Base-by-base conservation (phyloP, 2,113 vertebrate genomes). In the Noturus placidus region DNA sequence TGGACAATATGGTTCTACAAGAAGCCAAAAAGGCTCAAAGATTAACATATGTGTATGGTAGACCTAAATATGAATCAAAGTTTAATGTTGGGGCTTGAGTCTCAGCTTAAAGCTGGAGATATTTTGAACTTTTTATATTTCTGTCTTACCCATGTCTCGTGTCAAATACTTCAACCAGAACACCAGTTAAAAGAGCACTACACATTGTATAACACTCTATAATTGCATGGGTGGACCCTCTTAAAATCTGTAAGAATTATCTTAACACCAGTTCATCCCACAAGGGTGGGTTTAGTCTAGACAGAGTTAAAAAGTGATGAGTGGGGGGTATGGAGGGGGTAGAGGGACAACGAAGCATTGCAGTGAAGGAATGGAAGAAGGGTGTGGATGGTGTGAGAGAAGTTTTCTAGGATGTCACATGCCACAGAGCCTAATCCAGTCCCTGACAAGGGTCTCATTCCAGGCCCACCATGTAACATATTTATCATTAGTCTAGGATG, bases 371-470 rank as follows among this genome's bases (percentile, higher is more conserved):
- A 89, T 19, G 30, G 42, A 77, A 56, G 78, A 25, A 74, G 42
- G 79, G 46, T 52, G 70, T 52, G 78, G 15, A 14, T 52, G 56
- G 80, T 77, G 79, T 1, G 38, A 70, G 52, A 14, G 38, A 80
- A 38, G 78, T 69, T n/a, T 88, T 84, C 74, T 65, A 76, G 69
- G 77, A 85, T 52, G 20, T 14, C n/a, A 63, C 74, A 86, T 88
- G 74, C 76, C 72, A 83, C 84, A 83, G 67, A 27, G 30, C 57
- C 83, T 91, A 91, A 93, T 92, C 91, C 89, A 86, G 82, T 82
- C 91, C 88, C 89, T 91, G 67, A 30, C 69, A 87, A 82, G 91
- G 59, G 80, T 89, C 88, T 88, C 79, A 92, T 89, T 85, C 84
- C 88, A 90, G 86, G 89, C 65, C 89, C 82, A 11, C 69, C 81